Conservation (phyloP, 2,888 invertebrate genomes). For the Endomychus coccineus region DNA sequence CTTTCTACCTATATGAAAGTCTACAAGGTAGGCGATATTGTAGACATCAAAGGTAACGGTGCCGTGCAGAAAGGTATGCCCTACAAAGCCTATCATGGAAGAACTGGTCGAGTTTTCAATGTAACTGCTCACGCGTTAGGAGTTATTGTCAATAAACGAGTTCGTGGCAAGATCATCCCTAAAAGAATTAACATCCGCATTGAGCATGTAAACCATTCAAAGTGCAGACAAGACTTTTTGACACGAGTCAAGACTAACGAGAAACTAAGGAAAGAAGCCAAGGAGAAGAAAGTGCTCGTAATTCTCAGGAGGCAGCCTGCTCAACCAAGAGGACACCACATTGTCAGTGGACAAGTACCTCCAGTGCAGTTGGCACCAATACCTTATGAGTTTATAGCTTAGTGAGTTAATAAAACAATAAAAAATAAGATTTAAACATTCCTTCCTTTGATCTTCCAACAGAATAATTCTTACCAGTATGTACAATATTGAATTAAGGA, state of each 20-base stretch:
- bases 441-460: too few relatives aligned
- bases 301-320: constrained; percentile 78
- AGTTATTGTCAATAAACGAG: constrained; percentile 97
- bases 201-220: constrained; percentile 96
- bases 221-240: constrained; percentile 94
- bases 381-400: constrained; percentile 97
- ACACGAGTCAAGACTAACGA: constrained; percentile 91
- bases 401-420: constrained; percentile 37
- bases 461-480: too few relatives aligned
- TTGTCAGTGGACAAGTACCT: constrained; percentile 74
- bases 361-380: constrained; percentile 85
- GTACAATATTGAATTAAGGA: too few relatives aligned
- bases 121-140: constrained; percentile 97
- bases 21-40: constrained; percentile 98
- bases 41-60: constrained; percentile 98
- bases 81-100: constrained; percentile 97
- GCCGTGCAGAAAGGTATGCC: constrained; percentile 99
- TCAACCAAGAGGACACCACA: constrained; percentile 77
- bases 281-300: constrained; percentile 65
- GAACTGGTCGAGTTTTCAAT: constrained; percentile 97
- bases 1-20: constrained; percentile 96
- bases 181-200: constrained; percentile 95
- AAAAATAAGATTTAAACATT: too few relatives aligned
- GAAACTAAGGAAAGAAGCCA: constrained; percentile 73
- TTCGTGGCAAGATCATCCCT: constrained; percentile 89